Evolutionary conservation across 2,113 vertebrate species (phyloP).

Genomic region (Callopanchax toddi): DNA sequence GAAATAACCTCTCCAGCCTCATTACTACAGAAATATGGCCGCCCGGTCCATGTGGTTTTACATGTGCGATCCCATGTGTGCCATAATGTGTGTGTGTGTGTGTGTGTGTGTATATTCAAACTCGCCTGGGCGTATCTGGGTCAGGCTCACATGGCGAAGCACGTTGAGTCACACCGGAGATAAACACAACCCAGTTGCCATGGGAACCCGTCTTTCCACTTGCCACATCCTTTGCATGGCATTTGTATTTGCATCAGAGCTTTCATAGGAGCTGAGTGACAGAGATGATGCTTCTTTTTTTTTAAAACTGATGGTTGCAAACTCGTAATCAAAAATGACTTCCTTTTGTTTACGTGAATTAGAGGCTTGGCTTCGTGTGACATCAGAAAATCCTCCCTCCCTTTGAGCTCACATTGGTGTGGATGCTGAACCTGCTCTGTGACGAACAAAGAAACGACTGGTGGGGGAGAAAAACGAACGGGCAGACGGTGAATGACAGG

Average conservation of each 20-base stretch:
- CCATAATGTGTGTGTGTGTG: background rate
- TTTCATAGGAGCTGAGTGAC: slow-evolving; percentile 6
- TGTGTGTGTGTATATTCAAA: slow-evolving; percentile 16
- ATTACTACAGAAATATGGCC: background rate
- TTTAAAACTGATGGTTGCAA: background rate
- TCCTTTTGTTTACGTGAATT: slow-evolving; percentile 20
- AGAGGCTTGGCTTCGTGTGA: slow-evolving; percentile 5
- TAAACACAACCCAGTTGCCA: slow-evolving; percentile 58
- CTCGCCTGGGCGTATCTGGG: slow-evolving; percentile 53
- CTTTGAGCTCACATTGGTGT: slow-evolving; percentile 43
- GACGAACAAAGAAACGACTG: slow-evolving; percentile 35
- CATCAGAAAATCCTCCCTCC: slow-evolving; percentile 21
- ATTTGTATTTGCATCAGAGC: slow-evolving; percentile 48
- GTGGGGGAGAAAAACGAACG: background rate
- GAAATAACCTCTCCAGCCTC: slow-evolving; percentile 9
- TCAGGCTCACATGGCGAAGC: slow-evolving; percentile 61
- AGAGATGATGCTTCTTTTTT: background rate
- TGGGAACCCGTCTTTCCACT: slow-evolving; percentile 36
- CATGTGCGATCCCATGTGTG: slow-evolving; percentile 21
- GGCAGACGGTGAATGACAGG: slow-evolving; percentile 16
- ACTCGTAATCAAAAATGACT: slow-evolving; percentile 2
- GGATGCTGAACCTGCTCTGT: slow-evolving; percentile 44
- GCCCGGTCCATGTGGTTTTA: slow-evolving; percentile 19
- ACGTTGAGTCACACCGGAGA: slow-evolving; percentile 45
- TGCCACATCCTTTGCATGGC: slow-evolving; percentile 36